Conservation (phyloP, 2,113 vertebrate genomes). For the Coturnix japonica region DNA sequence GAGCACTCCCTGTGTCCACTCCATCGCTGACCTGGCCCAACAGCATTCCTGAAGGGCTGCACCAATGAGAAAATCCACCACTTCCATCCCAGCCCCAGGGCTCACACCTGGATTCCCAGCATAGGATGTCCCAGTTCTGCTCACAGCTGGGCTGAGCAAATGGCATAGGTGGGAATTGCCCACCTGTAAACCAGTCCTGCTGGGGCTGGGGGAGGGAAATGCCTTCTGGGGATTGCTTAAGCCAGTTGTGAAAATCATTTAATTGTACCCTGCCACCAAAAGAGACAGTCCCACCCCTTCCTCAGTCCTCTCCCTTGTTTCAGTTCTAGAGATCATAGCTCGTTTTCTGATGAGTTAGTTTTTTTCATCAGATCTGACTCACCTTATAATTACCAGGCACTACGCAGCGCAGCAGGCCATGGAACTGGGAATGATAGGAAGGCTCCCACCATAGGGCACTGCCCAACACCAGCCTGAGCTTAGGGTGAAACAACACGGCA, state of each 20-base stretch:
- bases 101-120: background rate
- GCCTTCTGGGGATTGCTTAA: slow-evolving; percentile 13
- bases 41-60: slow-evolving; percentile 50
- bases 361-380: slow-evolving; percentile 44
- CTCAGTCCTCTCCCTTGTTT: background rate
- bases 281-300: slow-evolving; percentile 16
- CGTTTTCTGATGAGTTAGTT: slow-evolving; percentile 44
- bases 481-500: background rate
- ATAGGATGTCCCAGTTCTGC: background rate
- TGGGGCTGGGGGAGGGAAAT: background rate
- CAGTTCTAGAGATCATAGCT: background rate
- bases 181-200: background rate
- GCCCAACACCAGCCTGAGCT: background rate
- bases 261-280: slow-evolving; percentile 46
- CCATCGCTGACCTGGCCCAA: background rate
- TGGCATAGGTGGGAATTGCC: background rate
- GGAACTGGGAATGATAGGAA: background rate
- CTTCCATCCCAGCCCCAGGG: background rate
- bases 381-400: slow-evolving; percentile 49
- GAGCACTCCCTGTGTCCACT: background rate
- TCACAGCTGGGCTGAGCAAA: background rate
- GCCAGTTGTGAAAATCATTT: slow-evolving; percentile 13
- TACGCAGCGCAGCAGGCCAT: slow-evolving; percentile 8
- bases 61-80: background rate
- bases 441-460: background rate